Percentiles rank a stretch among this genome's conserved stretches.
phyloP scores from a whole-genome alignment of 2,888 invertebrate species.

The Callinectes sapidus region DNA sequence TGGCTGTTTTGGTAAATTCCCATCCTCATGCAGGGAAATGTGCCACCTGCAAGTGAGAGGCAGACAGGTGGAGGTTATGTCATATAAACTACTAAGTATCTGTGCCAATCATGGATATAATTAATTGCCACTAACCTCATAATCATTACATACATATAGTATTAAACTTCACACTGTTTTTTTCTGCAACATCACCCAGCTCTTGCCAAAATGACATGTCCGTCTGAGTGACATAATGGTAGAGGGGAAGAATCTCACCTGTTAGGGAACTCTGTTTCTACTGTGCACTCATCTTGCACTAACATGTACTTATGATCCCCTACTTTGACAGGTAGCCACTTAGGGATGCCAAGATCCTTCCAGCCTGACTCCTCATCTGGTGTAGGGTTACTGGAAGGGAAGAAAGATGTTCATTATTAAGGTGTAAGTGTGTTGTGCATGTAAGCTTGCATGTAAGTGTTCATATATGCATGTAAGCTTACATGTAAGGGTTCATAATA shows the following conservation, averaged over 20 bases:
- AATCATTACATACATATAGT: no score
- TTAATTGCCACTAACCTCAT: neutral
- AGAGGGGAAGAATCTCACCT: constrained; percentile 42
- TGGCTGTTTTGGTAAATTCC: neutral
- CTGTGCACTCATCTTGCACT: constrained; percentile 51
- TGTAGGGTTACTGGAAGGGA: constrained; percentile 53
- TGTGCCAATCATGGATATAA: neutral
- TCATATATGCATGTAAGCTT: no score
- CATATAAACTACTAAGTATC: neutral
- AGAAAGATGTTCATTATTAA: neutral
- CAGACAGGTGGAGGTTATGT: neutral
- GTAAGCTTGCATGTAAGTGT: no score
- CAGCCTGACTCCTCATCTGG: constrained; percentile 33
- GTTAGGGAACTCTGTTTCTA: constrained; percentile 49
- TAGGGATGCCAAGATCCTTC: constrained; percentile 34
- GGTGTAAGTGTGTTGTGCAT: no score
- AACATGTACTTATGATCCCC: constrained; percentile 50
- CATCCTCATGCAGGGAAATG: constrained; percentile 47
- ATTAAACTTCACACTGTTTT: no score
- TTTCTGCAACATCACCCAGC: no score
- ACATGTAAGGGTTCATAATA: no score
- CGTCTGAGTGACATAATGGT: no score
- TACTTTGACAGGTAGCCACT: constrained; percentile 40
- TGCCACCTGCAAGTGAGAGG: constrained; percentile 48
- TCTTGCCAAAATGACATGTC: no score